Base-by-base conservation (phyloP, 2,888 invertebrate species). In the Epicampocera succincta region DNA sequence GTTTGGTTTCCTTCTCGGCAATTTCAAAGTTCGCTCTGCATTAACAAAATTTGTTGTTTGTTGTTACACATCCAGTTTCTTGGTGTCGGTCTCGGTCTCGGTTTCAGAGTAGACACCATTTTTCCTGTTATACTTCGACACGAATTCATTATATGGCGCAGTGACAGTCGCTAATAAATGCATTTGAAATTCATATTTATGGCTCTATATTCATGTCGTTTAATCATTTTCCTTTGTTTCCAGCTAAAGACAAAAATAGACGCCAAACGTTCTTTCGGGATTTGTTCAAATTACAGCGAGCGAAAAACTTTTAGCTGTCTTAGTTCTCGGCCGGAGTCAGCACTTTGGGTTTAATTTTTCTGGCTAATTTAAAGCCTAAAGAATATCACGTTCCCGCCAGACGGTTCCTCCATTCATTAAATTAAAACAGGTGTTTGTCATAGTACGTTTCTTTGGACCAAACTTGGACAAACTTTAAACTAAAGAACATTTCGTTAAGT, bases 181-280 rank as follows among this genome's bases (percentile, higher is more conserved):
- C 63, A 82, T 82, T 82, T 69, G 65, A 82, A 82, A 82, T 82
- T 82, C 65, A 82, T 82, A 82, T 82, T 82, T 82, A 82, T 82
- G 77, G 69, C 81, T 82, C 77, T 48, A 82, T 82, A 82, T 82
- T 82, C 69, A 63, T 56, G 61, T 60, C 72, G 17, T 56, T 80
- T 74, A 61, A 65, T 65, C 58, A 50, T 77, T 61, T 54, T 72
- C 21, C 17, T 71, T 21, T 60, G 50, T 65, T 65, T 42, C 19
- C n/a, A 48, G 12, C 12, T 25, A 48, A 66, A 17, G 40, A 73
- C 52, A 46, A 19, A 52, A 29, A 61, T 46, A n/a, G 13, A 40
- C 21, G 48, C 12, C n/a, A 11, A 66, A 66, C 12, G 33, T 68
- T 56, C 9, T 46, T 21, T 60, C 42, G 60, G 44, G 48, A 44